These are phyloP conservation scores for Ia io DNA, from an alignment of 2,113 vertebrate species.

Conservation along the genomic window DNA sequence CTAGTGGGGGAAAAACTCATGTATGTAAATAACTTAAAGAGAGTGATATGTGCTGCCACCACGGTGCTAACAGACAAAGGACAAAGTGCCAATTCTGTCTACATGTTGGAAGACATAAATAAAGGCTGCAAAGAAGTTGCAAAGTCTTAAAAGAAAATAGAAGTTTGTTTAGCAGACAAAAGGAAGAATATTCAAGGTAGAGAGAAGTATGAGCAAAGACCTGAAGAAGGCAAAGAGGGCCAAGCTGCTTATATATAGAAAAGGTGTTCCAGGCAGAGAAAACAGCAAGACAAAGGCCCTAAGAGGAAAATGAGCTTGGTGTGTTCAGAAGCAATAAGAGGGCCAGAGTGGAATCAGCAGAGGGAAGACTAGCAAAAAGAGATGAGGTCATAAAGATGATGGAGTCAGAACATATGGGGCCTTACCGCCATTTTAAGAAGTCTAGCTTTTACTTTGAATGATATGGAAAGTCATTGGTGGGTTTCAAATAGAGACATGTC, in stretches of 20 bases:
- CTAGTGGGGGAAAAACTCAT: not conserved
- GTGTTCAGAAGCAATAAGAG: not conserved
- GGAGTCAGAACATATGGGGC: not conserved
- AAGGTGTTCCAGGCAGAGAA: not conserved
- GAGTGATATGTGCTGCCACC: not conserved
- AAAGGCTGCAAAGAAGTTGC: not conserved
- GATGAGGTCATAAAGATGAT: not conserved
- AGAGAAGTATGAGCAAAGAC: slow-evolving; percentile 23
- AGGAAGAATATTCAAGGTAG: not conserved
- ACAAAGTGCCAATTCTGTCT: not conserved
- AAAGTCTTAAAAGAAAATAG: not conserved
- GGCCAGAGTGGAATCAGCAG: not conserved
- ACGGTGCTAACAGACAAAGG: not conserved
- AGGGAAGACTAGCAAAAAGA: not conserved
- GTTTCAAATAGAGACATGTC: not conserved
- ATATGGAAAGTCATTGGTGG: not conserved
- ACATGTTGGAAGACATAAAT: not conserved
- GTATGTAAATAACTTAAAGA: not conserved
- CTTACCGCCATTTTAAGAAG: not conserved
- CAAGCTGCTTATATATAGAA: not conserved
- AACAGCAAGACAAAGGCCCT: not conserved
- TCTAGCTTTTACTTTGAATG: slow-evolving; percentile 26
- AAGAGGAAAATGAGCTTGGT: not conserved
- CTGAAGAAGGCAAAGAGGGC: not conserved
- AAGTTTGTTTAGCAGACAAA: not conserved